Conservation (phyloP, 2,797 vertebrate species). For the Lemur catta region DNA sequence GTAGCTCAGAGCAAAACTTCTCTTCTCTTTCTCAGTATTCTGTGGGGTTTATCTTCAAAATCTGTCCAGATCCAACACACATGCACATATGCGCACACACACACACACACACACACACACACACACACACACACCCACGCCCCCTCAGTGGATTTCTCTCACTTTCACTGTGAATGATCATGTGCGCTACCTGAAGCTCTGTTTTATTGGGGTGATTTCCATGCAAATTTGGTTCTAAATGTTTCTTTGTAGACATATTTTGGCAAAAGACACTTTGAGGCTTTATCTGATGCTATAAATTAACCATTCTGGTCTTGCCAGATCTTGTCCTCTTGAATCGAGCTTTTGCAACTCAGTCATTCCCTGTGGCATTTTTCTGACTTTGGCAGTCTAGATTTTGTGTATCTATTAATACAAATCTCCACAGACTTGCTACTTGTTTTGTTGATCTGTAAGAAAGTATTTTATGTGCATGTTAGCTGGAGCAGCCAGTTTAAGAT, state of each 20-base stretch:
- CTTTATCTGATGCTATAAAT: not conserved
- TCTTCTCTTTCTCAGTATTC: not conserved
- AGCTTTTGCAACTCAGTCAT: not conserved
- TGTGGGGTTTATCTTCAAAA: not conserved
- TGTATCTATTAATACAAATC: not conserved
- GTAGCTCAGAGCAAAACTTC: accelerated
- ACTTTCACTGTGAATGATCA: not conserved
- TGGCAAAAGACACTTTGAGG: not conserved
- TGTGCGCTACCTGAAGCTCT: not conserved
- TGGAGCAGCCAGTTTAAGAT: not conserved
- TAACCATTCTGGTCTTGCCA: not conserved
- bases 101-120: not conserved
- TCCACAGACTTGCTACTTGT: not conserved
- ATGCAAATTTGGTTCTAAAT: not conserved
- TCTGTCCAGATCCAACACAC: not conserved
- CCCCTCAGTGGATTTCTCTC: not conserved
- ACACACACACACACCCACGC: not conserved
- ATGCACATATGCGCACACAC: not conserved
- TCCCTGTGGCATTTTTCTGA: not conserved
- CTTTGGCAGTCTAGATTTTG: not conserved
- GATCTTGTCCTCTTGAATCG: not conserved
- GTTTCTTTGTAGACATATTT: not conserved
- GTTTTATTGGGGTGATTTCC: not conserved
- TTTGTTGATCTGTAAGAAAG: not conserved
- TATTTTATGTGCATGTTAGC: not conserved